A percentile compares a stretch with the other conserved stretches of the same genome.
Evolutionary conservation across 2,113 vertebrate genomes (phyloP).

Genomic region (Anas platyrhynchos): DNA sequence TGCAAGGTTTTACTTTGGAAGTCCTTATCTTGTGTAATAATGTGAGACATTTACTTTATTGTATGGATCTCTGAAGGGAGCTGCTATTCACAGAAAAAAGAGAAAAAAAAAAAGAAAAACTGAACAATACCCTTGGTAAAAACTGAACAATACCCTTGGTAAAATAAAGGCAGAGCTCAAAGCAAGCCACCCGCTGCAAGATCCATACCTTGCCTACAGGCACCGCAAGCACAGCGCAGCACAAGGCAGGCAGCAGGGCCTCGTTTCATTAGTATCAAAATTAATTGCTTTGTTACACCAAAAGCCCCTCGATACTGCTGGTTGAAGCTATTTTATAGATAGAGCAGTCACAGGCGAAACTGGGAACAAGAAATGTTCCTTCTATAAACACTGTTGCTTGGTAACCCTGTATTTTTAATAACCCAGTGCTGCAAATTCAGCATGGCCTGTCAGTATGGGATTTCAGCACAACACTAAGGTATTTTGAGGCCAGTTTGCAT

Average conservation of each 20-base stretch:
- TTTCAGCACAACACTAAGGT: conserved; percentile 15
- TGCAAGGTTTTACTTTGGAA: not conserved
- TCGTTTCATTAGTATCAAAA: conserved; percentile 27
- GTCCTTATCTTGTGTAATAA: not conserved
- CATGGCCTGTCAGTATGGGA: conserved; percentile 47
- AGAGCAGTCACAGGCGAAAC: conserved; percentile 38
- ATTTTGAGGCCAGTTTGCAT: conserved; percentile 19
- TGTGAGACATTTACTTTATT: not conserved
- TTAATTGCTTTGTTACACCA: not conserved
- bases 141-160: not conserved
- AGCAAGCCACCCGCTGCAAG: not conserved
- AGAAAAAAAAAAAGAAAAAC: no score
- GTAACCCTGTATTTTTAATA: conserved; percentile 71
- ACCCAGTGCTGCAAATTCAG: conserved; percentile 45
- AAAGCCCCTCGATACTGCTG: not conserved
- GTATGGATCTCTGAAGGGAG: not conserved
- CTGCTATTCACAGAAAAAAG: not conserved
- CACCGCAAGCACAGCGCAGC: not conserved
- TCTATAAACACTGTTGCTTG: conserved; percentile 66
- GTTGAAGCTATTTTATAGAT: conserved; percentile 49
- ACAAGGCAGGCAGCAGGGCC: not conserved
- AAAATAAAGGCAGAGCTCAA: not conserved
- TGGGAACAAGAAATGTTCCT: conserved; percentile 31
- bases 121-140: not conserved
- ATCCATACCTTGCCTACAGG: not conserved